phyloP scores from a whole-genome alignment of 1,140 invertebrate species.

The Drosophila neocordata region DNA sequence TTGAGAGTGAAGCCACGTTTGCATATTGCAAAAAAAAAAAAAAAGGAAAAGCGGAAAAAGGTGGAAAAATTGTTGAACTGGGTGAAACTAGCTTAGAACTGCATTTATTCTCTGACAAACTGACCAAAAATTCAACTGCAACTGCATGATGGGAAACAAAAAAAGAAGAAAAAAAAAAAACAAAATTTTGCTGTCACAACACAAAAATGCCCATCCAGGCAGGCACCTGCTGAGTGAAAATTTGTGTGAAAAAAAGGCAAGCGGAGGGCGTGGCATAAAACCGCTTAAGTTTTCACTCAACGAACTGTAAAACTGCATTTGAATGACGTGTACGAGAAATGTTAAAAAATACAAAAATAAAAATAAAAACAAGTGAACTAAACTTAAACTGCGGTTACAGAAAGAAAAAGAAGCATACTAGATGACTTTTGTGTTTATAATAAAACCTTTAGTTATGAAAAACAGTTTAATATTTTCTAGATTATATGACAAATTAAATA shows the following conservation, averaged over 20 bases:
- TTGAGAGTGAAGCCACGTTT: conserved; percentile 45
- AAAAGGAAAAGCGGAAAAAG: conserved; percentile 35
- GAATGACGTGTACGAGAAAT: conserved; percentile 41
- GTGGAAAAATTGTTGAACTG: conserved; percentile 27
- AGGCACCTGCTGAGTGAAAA: conserved; percentile 23
- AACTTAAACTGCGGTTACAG: conserved; percentile 40
- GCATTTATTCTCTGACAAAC: conserved; percentile 76
- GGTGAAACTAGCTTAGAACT: conserved; percentile 72
- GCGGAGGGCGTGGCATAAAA: conserved; percentile 45
- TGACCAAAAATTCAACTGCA: conserved; percentile 58
- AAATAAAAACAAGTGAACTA: conserved; percentile 20
- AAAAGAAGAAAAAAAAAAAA: too few species aligned
- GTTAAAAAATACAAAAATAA: too few species aligned
- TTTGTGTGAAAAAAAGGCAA: neutral
- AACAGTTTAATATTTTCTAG: too few species aligned
- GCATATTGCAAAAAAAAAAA: conserved; percentile 63
- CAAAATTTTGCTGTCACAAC: conserved; percentile 69
- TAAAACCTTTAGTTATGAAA: too few species aligned
- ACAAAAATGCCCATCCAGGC: conserved; percentile 51
- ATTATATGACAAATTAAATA: too few species aligned
- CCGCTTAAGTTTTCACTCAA: conserved; percentile 77
- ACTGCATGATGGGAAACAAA: conserved; percentile 56
- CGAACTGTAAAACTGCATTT: conserved; percentile 79
- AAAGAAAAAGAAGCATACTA: neutral
- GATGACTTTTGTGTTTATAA: conserved; percentile 58